Percentiles rank a stretch among this genome's conserved stretches.
Conservation (phyloP, 2,888 invertebrate genomes). For the Cancer borealis region DNA sequence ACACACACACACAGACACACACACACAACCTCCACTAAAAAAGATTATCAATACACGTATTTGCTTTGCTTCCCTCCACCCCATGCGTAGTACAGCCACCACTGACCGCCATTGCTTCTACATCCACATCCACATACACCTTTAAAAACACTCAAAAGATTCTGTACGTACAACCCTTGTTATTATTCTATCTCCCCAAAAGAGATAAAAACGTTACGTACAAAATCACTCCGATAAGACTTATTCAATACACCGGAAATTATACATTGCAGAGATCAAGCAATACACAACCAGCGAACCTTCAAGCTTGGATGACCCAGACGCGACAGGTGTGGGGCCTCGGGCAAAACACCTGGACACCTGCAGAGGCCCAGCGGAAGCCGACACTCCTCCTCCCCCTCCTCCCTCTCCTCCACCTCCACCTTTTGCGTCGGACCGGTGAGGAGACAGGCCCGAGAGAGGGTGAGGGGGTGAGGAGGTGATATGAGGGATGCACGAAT, state of each 20-base stretch:
- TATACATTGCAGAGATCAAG: conserved; percentile 25
- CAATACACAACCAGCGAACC: background rate
- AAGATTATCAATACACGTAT: background rate
- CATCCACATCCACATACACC: background rate
- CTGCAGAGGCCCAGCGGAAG: background rate
- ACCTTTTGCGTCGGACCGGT: background rate
- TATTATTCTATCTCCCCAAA: background rate
- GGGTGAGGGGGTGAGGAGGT: background rate
- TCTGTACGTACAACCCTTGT: background rate
- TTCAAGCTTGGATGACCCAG: conserved; percentile 10
- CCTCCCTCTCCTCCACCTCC: background rate
- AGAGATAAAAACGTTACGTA: background rate
- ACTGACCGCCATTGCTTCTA: background rate
- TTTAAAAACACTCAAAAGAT: background rate
- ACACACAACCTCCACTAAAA: too few relatives aligned
- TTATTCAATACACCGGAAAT: conserved; percentile 26
- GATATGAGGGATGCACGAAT: background rate
- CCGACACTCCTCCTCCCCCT: background rate
- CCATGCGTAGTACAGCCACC: background rate
- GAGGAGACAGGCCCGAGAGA: background rate
- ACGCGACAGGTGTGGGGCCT: background rate
- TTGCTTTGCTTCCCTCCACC: background rate
- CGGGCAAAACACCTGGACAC: background rate
- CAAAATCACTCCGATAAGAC: background rate
- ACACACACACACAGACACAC: too few relatives aligned